Evolutionary conservation across 2,113 vertebrate species (phyloP), one percentile per base, ranked within the genome.

Genomic region (Pluvianellus socialis): DNA sequence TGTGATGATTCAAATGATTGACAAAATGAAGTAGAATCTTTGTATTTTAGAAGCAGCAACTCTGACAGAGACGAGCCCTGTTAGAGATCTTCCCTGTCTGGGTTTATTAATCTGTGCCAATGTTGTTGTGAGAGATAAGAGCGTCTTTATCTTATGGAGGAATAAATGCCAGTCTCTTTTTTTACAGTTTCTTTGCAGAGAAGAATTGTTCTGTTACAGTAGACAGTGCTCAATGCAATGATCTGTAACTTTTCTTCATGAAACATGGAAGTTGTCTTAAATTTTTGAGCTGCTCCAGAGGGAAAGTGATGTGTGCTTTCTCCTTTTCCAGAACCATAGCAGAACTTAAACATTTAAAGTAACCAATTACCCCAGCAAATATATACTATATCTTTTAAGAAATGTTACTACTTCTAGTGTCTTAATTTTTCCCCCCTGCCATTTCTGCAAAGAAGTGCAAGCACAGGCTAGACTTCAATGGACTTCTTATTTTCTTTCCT

Each of bases 151-250:
- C 30, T 95, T 82, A 19, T 1, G 61, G 89, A 90, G 66, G 88
- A 95, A 96, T 95, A 88, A 92, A 94, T 95, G 59, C 87, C 81
- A 92, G 52, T 90, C 90, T 94, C 90, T 73, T 3, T 65, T 76
- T 68, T 74, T 91, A 61, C 32, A 58, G 42, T 30, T 81, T 79
- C 50, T 38, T 71, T 86, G 50, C 52, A 55, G 56, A 88, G 62
- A 93, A 45, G 49, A 92, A n/a, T 91, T 94, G 58, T 85, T 83
- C 77, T 83, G 14, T 68, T 88, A 52, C 17, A 71, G 35, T 30
- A 80, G 68, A 83, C 26, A 85, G 8, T 77, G 24, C 10, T 90
- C 56, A 79, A 3, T 92, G 32, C 77, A 68, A 75, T 56, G 45
- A 71, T 52, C 23, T 32, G 7, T 53, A 83, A 27, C 50, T 76